Base-by-base conservation (phyloP, 2,888 invertebrate species). In the Drosophila demipolita region DNA sequence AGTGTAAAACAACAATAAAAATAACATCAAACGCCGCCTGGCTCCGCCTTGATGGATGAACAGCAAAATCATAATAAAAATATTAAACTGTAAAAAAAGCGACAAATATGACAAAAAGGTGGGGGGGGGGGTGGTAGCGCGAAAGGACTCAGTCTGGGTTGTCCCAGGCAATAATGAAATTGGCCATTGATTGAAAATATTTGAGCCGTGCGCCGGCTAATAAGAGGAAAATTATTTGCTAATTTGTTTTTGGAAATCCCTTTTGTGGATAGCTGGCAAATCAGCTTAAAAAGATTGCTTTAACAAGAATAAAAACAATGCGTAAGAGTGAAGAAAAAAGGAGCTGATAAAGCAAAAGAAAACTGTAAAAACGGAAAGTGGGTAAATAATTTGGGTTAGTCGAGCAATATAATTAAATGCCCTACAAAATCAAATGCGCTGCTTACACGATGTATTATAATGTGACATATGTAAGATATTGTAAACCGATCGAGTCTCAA, bases 171-270 rank as follows among this genome's bases (percentile, higher is more conserved):
- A 32, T n/a, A 40, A 26, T 17, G n/a, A 40, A 57, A 63, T 50
- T 78, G 63, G 71, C 52, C 69, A 83, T 71, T 84, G 82, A 85
- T 85, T 73, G 73, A 80, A 87, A 87, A 65, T 75, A 77, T 87
- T 69, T 71, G 67, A 70, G 53, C 65, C 80, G 45, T 58, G 61
- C 65, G 15, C 54, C 54, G 55, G 76, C 82, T 87, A 79, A 87
- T 87, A 87, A 78, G 69, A 73, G 70, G 54, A 63, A 72, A 84
- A 89, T 89, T 89, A 82, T 84, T 86, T 89, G 71, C 85, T 84
- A 84, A 89, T 89, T 86, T 89, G 70, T 70, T 87, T 78, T 52
- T 50, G 38, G 7, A 64, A 42, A 50, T 53, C 62, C 67, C 49
- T 70, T 75, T 69, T 62, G 58, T 40, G 60, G 60, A 52, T 60